phyloP scores from a whole-genome alignment of 2,113 vertebrate genomes.

The Melanostigma gelatinosum region DNA sequence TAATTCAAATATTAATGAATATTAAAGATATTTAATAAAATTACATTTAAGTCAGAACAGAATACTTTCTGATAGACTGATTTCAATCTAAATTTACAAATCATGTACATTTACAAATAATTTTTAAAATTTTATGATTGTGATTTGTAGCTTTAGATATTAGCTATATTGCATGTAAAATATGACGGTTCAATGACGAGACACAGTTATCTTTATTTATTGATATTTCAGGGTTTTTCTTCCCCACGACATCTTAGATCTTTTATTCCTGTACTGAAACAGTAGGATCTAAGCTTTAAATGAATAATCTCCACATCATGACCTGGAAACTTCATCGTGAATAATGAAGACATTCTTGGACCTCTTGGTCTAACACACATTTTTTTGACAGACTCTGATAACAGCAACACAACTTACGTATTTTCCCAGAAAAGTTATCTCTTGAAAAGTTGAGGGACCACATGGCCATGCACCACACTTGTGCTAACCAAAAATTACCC shows the following conservation, averaged over 20 bases:
- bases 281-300: neutral
- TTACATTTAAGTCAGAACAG: neutral
- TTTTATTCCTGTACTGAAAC: neutral
- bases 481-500: conserved; percentile 56
- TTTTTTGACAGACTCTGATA: neutral
- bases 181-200: neutral
- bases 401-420: neutral
- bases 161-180: neutral
- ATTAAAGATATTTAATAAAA: neutral
- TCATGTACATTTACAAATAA: neutral
- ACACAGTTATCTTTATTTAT: no score
- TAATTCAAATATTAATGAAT: neutral
- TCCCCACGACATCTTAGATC: neutral
- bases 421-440: neutral
- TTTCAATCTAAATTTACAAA: neutral
- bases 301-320: neutral
- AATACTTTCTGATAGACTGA: neutral
- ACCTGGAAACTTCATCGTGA: neutral
- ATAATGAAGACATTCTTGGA: neutral
- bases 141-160: neutral
- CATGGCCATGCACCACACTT: conserved; percentile 48
- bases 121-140: neutral
- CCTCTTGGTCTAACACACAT: neutral
- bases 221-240: neutral
- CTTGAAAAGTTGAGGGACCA: neutral